Evolutionary conservation across 2,797 vertebrate species (phyloP).

Genomic region (Galago senegalensis): DNA sequence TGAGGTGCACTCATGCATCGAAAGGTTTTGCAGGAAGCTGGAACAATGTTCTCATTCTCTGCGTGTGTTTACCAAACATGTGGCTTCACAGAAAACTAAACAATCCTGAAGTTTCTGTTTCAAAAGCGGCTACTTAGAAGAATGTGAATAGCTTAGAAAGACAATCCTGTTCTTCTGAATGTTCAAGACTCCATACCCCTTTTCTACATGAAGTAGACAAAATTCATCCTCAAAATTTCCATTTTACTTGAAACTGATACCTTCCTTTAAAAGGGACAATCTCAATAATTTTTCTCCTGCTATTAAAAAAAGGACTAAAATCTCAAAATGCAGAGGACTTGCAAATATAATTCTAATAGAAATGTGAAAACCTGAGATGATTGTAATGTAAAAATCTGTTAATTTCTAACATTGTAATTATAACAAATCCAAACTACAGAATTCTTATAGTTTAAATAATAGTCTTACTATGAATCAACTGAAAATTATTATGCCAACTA

Average conservation of each 20-base stretch:
- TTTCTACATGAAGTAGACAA: background rate
- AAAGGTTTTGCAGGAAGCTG: slow-evolving; percentile 45
- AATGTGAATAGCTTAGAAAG: slow-evolving; percentile 71
- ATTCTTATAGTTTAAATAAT: background rate
- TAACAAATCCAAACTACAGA: background rate
- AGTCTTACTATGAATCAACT: background rate
- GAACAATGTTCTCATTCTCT: slow-evolving; percentile 61
- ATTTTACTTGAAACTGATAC: background rate
- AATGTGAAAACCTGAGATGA: slow-evolving; percentile 32
- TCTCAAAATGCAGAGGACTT: slow-evolving; percentile 46
- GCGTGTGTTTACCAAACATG: slow-evolving; percentile 80
- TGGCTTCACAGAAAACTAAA: slow-evolving; percentile 52
- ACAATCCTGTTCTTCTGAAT: slow-evolving; percentile 58
- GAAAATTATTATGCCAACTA: background rate
- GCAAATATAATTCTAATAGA: slow-evolving; percentile 28
- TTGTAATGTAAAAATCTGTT: background rate
- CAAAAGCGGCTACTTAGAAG: slow-evolving; percentile 69
- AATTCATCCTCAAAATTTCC: background rate
- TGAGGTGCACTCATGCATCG: slow-evolving; percentile 55
- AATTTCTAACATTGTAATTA: background rate
- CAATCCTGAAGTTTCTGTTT: slow-evolving; percentile 61
- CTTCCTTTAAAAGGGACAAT: background rate
- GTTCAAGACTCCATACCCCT: background rate
- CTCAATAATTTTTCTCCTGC: slow-evolving; percentile 8
- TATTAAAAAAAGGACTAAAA: slow-evolving; percentile 46